phyloP scores from a whole-genome alignment of 2,888 invertebrate species.

The Caenorhabditis sp. region DNA sequence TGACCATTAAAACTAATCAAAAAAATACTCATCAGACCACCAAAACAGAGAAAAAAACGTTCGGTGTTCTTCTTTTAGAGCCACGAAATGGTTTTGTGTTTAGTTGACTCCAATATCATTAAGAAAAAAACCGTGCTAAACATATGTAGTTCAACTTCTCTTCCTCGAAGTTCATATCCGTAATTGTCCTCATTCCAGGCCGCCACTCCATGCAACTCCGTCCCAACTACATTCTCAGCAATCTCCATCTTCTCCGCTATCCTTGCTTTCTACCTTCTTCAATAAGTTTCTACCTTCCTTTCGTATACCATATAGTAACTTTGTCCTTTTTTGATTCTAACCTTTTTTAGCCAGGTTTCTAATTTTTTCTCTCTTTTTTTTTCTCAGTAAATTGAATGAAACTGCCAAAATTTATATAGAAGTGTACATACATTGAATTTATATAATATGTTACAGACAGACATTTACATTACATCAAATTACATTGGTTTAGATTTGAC shows the following conservation, averaged over 20 bases:
- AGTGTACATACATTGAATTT: no score
- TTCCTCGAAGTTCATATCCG: no score
- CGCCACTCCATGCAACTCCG: conserved; percentile 34
- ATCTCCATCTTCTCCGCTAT: conserved; percentile 24
- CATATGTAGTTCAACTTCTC: no score
- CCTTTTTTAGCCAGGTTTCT: conserved; percentile 12
- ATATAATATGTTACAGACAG: neutral
- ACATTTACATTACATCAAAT: no score
- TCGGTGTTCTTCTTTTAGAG: no score
- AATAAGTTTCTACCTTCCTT: conserved; percentile 13
- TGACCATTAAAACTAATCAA: no score
- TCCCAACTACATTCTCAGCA: conserved; percentile 24
- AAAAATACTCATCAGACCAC: no score
- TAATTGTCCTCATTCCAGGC: conserved; percentile 16
- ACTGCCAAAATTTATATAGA: neutral
- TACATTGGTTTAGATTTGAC: conserved; percentile 35
- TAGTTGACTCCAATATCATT: no score
- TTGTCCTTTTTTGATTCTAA: neutral
- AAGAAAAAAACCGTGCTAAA: no score
- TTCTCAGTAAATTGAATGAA: conserved; percentile 16
- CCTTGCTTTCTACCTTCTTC: conserved; percentile 28
- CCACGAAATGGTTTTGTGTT: no score
- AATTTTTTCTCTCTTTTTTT: conserved; percentile 3
- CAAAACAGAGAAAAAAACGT: no score
- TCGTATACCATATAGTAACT: neutral